phyloP scores from a whole-genome alignment of 2,113 vertebrate genomes.

The Hemichromis elongatus region DNA sequence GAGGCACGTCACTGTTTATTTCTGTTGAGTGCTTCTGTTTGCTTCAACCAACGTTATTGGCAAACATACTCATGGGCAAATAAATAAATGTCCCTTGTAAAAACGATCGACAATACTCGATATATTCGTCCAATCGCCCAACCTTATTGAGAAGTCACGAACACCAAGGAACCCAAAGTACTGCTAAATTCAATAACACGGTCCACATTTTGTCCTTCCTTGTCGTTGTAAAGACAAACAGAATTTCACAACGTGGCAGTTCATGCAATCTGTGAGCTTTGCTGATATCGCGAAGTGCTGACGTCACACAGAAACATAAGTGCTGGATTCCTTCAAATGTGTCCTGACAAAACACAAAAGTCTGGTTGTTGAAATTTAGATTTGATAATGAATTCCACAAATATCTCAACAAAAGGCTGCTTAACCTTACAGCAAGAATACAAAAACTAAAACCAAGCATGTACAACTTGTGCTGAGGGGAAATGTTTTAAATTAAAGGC shows the following conservation, averaged over 20 bases:
- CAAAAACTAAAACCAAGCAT: background rate
- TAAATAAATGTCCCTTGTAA: no score
- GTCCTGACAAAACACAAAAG: background rate
- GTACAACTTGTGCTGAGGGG: background rate
- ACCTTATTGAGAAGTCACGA: background rate
- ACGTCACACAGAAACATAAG: background rate
- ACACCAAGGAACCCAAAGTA: background rate
- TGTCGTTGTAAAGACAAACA: constrained; percentile 13
- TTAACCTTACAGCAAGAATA: background rate
- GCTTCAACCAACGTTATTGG: no score
- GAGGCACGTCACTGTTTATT: no score
- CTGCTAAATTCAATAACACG: background rate
- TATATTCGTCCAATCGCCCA: no score
- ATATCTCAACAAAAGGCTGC: background rate
- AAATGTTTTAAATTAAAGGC: background rate
- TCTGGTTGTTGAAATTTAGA: background rate
- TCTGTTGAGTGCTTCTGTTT: no score
- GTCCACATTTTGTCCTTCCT: background rate
- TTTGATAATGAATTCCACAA: constrained; percentile 1
- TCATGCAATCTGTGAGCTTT: background rate
- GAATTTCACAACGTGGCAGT: background rate
- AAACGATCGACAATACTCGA: no score
- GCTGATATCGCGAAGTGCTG: background rate
- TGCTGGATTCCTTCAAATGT: background rate
- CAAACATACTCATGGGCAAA: no score